These are phyloP conservation scores for Ceratitis capitata DNA, from an alignment of 1,140 invertebrate genomes.

Conservation along the genomic window DNA sequence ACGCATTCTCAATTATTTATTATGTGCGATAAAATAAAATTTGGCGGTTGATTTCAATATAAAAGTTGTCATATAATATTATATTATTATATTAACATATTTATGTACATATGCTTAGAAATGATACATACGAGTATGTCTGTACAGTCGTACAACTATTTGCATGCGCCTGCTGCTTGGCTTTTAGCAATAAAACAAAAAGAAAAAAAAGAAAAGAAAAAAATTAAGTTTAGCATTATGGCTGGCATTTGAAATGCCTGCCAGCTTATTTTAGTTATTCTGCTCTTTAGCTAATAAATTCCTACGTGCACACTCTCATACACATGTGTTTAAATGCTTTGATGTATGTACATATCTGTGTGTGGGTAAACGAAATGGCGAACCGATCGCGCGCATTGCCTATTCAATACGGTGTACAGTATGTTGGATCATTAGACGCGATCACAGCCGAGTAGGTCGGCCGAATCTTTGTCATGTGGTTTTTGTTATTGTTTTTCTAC, in stretches of 20 bases:
- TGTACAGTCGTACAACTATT: background rate
- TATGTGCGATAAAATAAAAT: background rate
- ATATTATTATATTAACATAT: background rate
- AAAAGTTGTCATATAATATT: background rate
- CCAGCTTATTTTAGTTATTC: too few species aligned
- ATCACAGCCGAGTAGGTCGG: background rate
- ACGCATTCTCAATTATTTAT: constrained; percentile 3
- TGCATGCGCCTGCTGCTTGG: background rate
- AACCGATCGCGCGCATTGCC: background rate
- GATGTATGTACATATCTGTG: background rate
- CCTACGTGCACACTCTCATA: too few species aligned
- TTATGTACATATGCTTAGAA: background rate
- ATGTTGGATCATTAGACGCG: background rate
- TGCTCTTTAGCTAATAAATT: too few species aligned
- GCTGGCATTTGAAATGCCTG: too few species aligned
- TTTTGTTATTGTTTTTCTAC: too few species aligned
- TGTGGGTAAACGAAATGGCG: background rate
- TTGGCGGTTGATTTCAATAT: background rate
- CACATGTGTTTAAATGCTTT: too few species aligned
- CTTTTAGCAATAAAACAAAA: background rate
- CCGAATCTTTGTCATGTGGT: background rate
- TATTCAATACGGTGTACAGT: too few species aligned
- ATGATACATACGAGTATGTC: background rate
- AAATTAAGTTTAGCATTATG: too few species aligned
- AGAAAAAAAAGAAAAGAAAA: too few species aligned